Evolutionary conservation across 2,888 invertebrate genomes (phyloP).

Genomic region (Cerceris ruficornis): DNA sequence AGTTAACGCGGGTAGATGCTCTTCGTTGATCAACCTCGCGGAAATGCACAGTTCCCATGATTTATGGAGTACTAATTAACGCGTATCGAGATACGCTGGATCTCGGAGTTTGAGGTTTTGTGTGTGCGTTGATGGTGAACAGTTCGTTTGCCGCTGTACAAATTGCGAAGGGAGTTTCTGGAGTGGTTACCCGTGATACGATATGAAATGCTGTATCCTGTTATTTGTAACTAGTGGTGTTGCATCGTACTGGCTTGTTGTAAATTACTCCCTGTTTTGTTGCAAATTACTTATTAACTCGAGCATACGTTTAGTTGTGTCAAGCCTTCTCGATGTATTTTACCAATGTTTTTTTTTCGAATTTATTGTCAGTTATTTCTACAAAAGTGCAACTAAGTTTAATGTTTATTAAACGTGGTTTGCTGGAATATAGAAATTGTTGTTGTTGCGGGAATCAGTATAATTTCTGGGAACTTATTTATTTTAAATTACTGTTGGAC

Average conservation of each 20-base stretch:
- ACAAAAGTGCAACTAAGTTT: too few relatives aligned
- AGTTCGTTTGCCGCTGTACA: constrained; percentile 43
- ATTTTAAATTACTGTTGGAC: too few relatives aligned
- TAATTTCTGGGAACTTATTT: too few relatives aligned
- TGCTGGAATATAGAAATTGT: too few relatives aligned
- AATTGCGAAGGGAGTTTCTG: constrained; percentile 20
- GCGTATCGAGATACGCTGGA: constrained; percentile 56
- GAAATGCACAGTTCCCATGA: constrained; percentile 66
- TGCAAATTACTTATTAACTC: not conserved
- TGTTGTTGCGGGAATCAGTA: too few relatives aligned
- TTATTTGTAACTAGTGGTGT: not conserved
- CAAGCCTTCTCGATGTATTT: too few relatives aligned
- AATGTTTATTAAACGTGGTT: too few relatives aligned
- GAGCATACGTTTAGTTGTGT: not conserved
- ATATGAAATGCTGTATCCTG: not conserved
- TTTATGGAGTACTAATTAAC: constrained; percentile 69
- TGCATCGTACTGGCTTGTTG: not conserved
- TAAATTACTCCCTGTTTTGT: not conserved
- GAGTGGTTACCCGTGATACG: constrained; percentile 12
- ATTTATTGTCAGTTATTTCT: too few relatives aligned
- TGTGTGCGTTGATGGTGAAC: constrained; percentile 31
- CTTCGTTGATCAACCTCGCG: constrained; percentile 62
- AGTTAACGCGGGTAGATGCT: constrained; percentile 60
- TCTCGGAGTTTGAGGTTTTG: constrained; percentile 31
- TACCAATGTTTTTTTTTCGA: too few relatives aligned